Evolutionary conservation across 2,113 vertebrate genomes (phyloP), one percentile per base, ranked within the genome.

Genomic region (Mustela nigripes): DNA sequence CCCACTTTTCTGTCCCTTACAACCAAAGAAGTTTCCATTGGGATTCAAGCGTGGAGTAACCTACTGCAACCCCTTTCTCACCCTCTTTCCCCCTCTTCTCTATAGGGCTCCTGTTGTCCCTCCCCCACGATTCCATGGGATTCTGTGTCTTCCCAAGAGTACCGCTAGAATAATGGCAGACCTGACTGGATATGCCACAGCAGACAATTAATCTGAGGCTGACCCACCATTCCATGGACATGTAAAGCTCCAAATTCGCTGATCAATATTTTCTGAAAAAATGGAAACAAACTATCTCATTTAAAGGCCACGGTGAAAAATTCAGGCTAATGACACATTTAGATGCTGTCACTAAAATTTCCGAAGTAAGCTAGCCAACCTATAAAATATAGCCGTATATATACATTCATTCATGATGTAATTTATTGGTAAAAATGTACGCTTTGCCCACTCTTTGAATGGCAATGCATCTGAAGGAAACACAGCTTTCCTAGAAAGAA

Each of bases 21-120:
- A 42, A 82, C 16, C 56, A 76, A 63, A 62, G 56, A 60, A 36
- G 56, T 74, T 33, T 74, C 48, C 26, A 12, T 69, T n/a, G 11
- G 50, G 45, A 67, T 79, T 71, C 69, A 81, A 33, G 58, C 36
- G 21, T 50, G 36, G n/a, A 87, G 22, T 16, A 65, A 82, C 19
- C 42, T 2, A 39, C 36, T 16, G 48, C 80, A 26, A 36, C 5
- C 8, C 28, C 45, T 36, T 36, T n/a, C 76, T 65, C 10, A 12
- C 3, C 2, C 7, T n/a, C 16, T 58, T 74, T 26, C 50, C 15
- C 14, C 28, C 2, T 56, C 18, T 21, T 36, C 67, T 81, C 48
- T 0, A 0, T 0, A 39, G 10, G 53, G 10, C 26, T 74, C 71
- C 73, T 12, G 6, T 11, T 28, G 0, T 14, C 50, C 8, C 0